Percentiles rank a stretch among this genome's conserved stretches.
Evolutionary conservation across 2,888 invertebrate genomes (phyloP).

Genomic region (Thumatha senex): DNA sequence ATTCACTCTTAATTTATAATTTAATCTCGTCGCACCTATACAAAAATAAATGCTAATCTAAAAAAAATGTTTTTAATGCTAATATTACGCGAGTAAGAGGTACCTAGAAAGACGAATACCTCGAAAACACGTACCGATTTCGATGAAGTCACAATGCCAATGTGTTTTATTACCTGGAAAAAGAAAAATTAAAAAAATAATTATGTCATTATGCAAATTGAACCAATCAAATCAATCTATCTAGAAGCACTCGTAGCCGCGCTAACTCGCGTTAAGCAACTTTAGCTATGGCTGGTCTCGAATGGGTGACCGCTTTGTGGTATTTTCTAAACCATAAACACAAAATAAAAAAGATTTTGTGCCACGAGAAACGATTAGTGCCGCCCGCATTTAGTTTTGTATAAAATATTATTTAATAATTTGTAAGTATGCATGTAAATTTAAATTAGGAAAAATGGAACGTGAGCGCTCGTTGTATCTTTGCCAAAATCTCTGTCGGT

Average conservation of each 20-base stretch:
- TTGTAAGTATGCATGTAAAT: conserved; percentile 33
- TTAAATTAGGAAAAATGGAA: conserved; percentile 28
- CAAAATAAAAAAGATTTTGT: neutral
- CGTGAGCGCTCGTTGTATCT: conserved; percentile 32
- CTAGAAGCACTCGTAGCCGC: too few relatives aligned
- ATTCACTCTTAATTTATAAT: conserved; percentile 14
- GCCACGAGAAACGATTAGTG: too few relatives aligned
- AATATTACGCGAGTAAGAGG: conserved; percentile 14
- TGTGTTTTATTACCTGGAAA: conserved; percentile 26
- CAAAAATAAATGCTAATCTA: conserved; percentile 23
- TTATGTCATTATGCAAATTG: neutral
- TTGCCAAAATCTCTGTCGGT: conserved; percentile 50
- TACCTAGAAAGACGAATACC: neutral
- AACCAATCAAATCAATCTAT: too few relatives aligned
- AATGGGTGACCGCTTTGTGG: too few relatives aligned
- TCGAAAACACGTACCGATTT: conserved; percentile 3
- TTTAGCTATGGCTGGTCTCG: too few relatives aligned
- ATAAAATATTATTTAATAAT: conserved; percentile 25
- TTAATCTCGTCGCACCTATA: conserved; percentile 11
- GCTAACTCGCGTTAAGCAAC: too few relatives aligned
- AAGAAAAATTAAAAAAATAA: conserved; percentile 10
- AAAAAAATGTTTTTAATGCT: conserved; percentile 15
- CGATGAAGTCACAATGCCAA: neutral
- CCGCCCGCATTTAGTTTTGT: too few relatives aligned
- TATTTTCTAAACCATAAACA: neutral